Evolutionary conservation across 2,797 vertebrate species (phyloP), one percentile per base, ranked within the genome.

Genomic region (Miichthys miiuy): DNA sequence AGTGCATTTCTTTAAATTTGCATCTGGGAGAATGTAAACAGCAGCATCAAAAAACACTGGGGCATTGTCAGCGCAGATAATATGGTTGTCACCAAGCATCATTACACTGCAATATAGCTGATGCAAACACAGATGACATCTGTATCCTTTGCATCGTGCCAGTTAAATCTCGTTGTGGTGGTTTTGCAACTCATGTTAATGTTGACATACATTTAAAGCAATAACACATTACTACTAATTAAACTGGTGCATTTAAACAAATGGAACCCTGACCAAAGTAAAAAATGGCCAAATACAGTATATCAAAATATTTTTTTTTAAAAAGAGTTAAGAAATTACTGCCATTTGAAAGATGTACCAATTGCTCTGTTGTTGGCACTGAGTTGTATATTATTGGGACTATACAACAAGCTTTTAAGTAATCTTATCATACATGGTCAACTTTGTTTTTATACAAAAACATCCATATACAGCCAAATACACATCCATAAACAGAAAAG

Each of bases 91-190:
- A 23, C 21, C 18, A 4, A 11, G 25, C 55, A 18, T 57, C 62
- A 58, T 58, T 6, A 68, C 69, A 68, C 64, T 27, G 51, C 25
- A 17, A 8, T 14, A 30, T 2, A 13, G 11, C 73, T 66, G 54
- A 78, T 84, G 23, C 65, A 70, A 86, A 85, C 75, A 77, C n/a
- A 72, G 18, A 17, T 47, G 63, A 61, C 52, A 61, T 75, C n/a
- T 54, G 44, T 64, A 23, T 13, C 14, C 10, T 30, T 34, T 34
- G 30, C 30, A 46, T 56, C 54, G 23, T 50, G 63, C 38, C 23
- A 57, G 17, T 69, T 55, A n/a, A 66, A 44, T 34, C 30, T 7
- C 13, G 10, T 21, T 38, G 55, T 62, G 50, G 17, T 23, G 46
- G n/a, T 25, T 54, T 54, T 23, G 21, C n/a, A 30, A 18, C 16